These are phyloP conservation scores for Festucalex cinctus DNA, from an alignment of 2,113 vertebrate genomes.

Conservation along the genomic window DNA sequence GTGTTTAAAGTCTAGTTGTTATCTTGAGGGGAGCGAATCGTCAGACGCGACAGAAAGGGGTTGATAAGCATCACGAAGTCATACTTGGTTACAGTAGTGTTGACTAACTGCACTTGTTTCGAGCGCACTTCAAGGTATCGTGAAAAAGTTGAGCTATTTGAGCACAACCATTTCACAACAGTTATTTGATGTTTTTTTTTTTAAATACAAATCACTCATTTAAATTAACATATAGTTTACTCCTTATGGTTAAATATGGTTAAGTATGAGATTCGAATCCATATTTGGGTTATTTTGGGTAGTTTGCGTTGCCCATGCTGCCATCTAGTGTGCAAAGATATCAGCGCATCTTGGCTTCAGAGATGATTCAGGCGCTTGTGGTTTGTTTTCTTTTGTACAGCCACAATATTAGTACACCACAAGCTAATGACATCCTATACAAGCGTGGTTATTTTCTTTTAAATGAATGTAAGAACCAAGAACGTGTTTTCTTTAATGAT, in stretches of 20 bases:
- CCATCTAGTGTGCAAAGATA: slow-evolving; percentile 10
- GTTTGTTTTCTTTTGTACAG: not conserved
- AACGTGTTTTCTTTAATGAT: too few species aligned
- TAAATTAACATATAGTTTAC: too few species aligned
- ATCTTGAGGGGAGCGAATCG: not conserved
- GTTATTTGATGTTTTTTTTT: too few species aligned
- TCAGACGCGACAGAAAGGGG: not conserved
- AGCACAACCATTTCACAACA: too few species aligned
- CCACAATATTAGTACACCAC: not conserved
- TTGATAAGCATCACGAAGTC: not conserved
- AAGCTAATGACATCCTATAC: not conserved
- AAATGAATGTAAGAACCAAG: not conserved
- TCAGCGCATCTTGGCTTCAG: not conserved
- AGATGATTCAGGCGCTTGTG: not conserved
- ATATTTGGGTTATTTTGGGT: not conserved
- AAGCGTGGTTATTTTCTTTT: not conserved
- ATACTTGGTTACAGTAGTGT: too few species aligned
- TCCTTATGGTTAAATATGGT: not conserved
- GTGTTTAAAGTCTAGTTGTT: not conserved
- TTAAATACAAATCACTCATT: too few species aligned
- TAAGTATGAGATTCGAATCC: not conserved
- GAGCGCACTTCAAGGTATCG: not conserved
- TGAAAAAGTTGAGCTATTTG: not conserved
- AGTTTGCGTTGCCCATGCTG: not conserved
- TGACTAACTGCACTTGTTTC: not conserved